Evolutionary conservation across 2,888 invertebrate species (phyloP).

Genomic region (Leptopterna dolabrata): DNA sequence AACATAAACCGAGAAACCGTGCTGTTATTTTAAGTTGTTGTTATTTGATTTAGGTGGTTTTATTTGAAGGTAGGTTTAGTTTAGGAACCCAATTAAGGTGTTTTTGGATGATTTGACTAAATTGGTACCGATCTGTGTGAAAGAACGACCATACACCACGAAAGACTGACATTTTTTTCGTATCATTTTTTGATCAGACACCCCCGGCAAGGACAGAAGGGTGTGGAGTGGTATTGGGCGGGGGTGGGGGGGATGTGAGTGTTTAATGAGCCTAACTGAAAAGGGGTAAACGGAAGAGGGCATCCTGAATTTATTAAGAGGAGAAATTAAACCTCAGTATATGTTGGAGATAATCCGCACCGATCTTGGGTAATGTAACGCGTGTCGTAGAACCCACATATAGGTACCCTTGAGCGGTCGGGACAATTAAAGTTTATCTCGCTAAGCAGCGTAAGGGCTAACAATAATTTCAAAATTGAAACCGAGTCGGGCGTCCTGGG

Average conservation of each 20-base stretch:
- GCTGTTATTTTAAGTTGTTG: no score
- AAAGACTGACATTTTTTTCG: background rate
- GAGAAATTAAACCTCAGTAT: conserved; percentile 40
- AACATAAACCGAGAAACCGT: no score
- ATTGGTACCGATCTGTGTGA: no score
- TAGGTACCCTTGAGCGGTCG: background rate
- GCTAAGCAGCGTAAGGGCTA: background rate
- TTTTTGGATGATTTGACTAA: no score
- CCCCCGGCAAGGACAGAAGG: background rate
- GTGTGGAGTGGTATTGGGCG: background rate
- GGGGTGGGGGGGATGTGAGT: background rate
- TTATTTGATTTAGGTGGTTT: no score
- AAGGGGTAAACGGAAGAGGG: conserved; percentile 6
- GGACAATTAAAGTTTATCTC: conserved; percentile 48
- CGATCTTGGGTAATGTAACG: conserved; percentile 10
- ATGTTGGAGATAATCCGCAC: conserved; percentile 24
- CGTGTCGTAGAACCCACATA: background rate
- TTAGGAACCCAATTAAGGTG: no score
- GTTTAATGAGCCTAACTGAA: conserved; percentile 20
- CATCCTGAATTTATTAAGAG: conserved; percentile 44
- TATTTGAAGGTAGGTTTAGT: no score
- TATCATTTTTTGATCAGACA: conserved; percentile 23
- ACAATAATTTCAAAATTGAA: conserved; percentile 53
- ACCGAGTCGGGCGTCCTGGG: conserved; percentile 35
- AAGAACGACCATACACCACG: no score